Base-by-base conservation (phyloP, 2,888 invertebrate species). In the Elysia crispata region DNA sequence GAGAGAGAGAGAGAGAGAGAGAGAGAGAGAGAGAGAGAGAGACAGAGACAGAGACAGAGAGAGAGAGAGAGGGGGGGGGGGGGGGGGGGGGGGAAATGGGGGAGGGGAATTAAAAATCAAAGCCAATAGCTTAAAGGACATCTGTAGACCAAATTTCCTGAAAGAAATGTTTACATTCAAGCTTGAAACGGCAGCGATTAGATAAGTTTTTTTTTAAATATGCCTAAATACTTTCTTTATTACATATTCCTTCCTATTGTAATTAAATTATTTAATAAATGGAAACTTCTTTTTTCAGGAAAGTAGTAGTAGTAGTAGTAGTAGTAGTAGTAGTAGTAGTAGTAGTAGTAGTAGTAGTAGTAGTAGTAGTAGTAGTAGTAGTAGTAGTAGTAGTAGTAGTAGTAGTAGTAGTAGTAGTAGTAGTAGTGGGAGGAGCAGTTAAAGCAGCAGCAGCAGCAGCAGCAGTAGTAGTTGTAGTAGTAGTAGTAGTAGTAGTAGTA, bases 281-380 rank as follows among this genome's bases (percentile, higher is more conserved):
- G 13, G 18, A 15, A 54, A 54, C 18, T 15, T 15, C 18, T 15
- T 15, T 54, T 15, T 15, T 54, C 13, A 54, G 13, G 18, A 54
- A 15, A 54, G 18, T 54, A 54, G 18, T 54, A 54, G 18, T 54
- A 54, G 18, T 54, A 54, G 18, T 54, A 54, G 18, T 54, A 54
- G 18, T 54, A 54, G 18, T 54, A 54, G 18, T 54, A 54, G 18
- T 54, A 54, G n/a, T n/a, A n/a, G n/a, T n/a, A n/a, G n/a, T n/a
- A n/a, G n/a, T n/a, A n/a, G 66, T 20, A 25, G 66, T 23, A 66
- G 66, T 23, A 66, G 66, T 23, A 66, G 66, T 23, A 66, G 66
- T 20, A 25, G 66, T 23, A 66, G 66, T 23, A 66, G 66, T 23
- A 66, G 66, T 23, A 66, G 66, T 23, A 66, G 66, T 20, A 25